Conservation (phyloP, 2,888 invertebrate species). For the Epicampocera succincta region DNA sequence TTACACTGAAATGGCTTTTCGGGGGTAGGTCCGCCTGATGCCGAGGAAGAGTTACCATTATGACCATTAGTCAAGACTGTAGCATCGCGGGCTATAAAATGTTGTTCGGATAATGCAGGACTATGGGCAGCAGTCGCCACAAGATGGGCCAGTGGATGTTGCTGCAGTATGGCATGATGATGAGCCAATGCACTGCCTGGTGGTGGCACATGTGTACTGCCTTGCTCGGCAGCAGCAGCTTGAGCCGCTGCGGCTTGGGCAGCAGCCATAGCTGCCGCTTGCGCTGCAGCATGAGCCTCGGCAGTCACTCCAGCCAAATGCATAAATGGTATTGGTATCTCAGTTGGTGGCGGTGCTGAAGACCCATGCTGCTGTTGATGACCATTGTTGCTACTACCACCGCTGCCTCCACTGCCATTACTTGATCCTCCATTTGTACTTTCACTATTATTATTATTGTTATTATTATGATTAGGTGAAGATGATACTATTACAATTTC, state of each 20-base stretch:
- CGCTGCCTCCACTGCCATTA: slow-evolving; percentile 74
- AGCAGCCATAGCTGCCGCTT: slow-evolving; percentile 80
- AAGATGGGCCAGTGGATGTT: slow-evolving; percentile 76
- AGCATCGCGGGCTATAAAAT: slow-evolving; percentile 76
- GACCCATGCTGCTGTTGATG: slow-evolving; percentile 75
- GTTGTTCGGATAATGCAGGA: slow-evolving; percentile 75
- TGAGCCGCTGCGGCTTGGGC: slow-evolving; percentile 80
- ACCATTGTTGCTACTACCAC: slow-evolving; percentile 72
- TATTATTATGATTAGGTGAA: slow-evolving; percentile 76
- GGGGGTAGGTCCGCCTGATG: slow-evolving; percentile 73
- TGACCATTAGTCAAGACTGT: slow-evolving; percentile 70
- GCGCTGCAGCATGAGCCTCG: slow-evolving; percentile 79
- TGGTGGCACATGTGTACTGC: slow-evolving; percentile 71
- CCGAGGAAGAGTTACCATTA: slow-evolving; percentile 69
- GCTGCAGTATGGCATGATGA: slow-evolving; percentile 72
- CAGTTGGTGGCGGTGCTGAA: slow-evolving; percentile 75
- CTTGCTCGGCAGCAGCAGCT: slow-evolving; percentile 78
- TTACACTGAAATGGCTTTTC: slow-evolving; percentile 82
- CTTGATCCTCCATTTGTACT: slow-evolving; percentile 62
- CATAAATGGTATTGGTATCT: slow-evolving; percentile 79
- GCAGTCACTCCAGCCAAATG: slow-evolving; percentile 77
- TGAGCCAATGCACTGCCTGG: slow-evolving; percentile 68
- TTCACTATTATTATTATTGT: slow-evolving; percentile 73
- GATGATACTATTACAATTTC: slow-evolving; percentile 80
- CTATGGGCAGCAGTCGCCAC: slow-evolving; percentile 76